Evolutionary conservation across 2,888 invertebrate genomes (phyloP).

Genomic region (Blastobasis adustella): DNA sequence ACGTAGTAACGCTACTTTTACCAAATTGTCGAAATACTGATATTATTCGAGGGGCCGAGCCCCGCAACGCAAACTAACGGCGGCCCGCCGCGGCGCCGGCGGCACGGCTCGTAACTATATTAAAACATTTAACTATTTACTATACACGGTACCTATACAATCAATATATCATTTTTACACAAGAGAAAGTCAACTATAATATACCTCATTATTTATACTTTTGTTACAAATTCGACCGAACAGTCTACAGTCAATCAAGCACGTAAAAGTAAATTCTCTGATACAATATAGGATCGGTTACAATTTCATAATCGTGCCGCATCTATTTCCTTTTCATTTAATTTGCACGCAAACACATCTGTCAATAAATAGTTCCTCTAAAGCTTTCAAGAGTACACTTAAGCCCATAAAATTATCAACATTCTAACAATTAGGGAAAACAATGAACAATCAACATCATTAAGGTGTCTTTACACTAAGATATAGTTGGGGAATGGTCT

Average conservation of each 20-base stretch:
- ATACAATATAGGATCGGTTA: no score
- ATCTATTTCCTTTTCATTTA: no score
- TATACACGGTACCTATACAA: constrained; percentile 10
- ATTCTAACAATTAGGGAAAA: constrained; percentile 1
- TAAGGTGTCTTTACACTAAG: constrained; percentile 10
- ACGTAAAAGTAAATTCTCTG: no score
- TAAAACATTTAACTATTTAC: constrained; percentile 13
- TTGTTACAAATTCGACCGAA: not conserved
- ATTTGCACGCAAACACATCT: no score
- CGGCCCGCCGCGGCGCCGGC: constrained; percentile 38
- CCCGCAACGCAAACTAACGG: constrained; percentile 43
- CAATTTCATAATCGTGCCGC: no score
- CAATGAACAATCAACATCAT: constrained; percentile 2
- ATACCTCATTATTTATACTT: not conserved
- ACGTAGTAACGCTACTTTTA: constrained; percentile 69
- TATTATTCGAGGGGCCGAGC: constrained; percentile 55
- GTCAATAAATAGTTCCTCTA: no score
- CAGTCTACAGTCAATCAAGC: not conserved
- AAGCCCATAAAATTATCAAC: not conserved
- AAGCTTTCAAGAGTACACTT: no score
- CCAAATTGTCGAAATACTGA: constrained; percentile 72
- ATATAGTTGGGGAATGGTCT: constrained; percentile 17
- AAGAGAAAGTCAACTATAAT: not conserved
- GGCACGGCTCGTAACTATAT: constrained; percentile 31
- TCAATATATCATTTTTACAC: not conserved